phyloP scores from a whole-genome alignment of 2,888 invertebrate genomes.

The Phortica magna region DNA sequence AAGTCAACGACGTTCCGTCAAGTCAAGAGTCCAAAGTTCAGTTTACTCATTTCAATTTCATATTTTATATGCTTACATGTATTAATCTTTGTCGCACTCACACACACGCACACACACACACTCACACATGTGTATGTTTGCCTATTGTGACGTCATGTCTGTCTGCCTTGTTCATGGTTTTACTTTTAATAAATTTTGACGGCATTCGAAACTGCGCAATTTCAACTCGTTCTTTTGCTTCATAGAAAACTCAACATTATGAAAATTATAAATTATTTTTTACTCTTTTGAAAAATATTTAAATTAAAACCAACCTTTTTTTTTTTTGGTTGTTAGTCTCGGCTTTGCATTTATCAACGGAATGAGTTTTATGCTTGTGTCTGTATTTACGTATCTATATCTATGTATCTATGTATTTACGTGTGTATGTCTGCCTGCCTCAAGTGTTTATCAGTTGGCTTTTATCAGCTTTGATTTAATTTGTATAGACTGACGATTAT shows the following conservation, averaged over 20 bases:
- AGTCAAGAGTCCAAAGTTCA: slow-evolving; percentile 27
- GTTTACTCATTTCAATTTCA: neutral
- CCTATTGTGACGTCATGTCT: slow-evolving; percentile 31
- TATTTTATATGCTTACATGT: neutral
- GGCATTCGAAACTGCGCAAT: slow-evolving; percentile 30
- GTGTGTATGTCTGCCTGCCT: neutral
- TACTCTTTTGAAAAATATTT: slow-evolving; percentile 14
- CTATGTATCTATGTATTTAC: no score
- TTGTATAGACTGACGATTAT: neutral
- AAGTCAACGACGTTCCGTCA: neutral
- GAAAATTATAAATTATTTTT: slow-evolving; percentile 17
- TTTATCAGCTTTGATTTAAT: neutral
- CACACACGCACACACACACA: neutral
- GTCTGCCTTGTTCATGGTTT: neutral
- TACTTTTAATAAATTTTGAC: slow-evolving; percentile 2
- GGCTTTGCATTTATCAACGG: neutral
- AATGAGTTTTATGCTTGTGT: no score
- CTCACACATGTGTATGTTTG: neutral
- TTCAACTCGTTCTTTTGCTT: slow-evolving; percentile 12
- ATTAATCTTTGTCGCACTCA: neutral
- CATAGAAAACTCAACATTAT: slow-evolving; percentile 23
- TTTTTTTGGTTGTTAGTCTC: neutral
- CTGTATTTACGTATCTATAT: no score
- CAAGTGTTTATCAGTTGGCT: neutral
- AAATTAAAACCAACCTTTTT: slow-evolving; percentile 2